phyloP scores from a whole-genome alignment of 2,113 vertebrate species.

The Cyprinodon brontotheroides region DNA sequence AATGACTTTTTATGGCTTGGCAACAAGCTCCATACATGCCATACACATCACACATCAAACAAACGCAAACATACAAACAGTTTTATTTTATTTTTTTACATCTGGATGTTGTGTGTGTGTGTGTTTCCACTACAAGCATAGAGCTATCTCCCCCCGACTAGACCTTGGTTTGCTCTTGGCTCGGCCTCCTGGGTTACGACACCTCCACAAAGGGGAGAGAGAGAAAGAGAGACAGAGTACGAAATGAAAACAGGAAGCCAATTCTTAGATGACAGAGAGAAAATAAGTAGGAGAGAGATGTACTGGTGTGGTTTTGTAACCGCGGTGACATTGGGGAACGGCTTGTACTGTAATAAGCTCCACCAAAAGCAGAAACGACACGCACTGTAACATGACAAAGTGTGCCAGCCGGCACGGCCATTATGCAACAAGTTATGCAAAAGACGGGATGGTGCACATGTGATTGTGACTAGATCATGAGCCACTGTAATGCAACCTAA shows the following conservation, averaged over 20 bases:
- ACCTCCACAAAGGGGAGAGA: slow-evolving; percentile 64
- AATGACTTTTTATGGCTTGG: slow-evolving; percentile 67
- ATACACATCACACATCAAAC: slow-evolving; percentile 68
- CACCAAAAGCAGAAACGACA: slow-evolving; percentile 73
- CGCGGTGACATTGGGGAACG: slow-evolving; percentile 74
- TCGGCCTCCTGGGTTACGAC: slow-evolving; percentile 68
- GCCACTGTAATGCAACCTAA: slow-evolving; percentile 40
- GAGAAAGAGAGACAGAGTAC: slow-evolving; percentile 59
- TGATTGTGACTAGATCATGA: slow-evolving; percentile 55
- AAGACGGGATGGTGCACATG: slow-evolving; percentile 47
- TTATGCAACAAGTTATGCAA: slow-evolving; percentile 77
- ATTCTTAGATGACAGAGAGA: slow-evolving; percentile 74
- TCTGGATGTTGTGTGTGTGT: slow-evolving; percentile 60
- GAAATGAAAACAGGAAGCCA: slow-evolving; percentile 82
- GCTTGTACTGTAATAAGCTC: slow-evolving; percentile 76
- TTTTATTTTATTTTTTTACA: slow-evolving; percentile 38
- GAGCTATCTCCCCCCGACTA: slow-evolving; percentile 60
- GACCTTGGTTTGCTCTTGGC: slow-evolving; percentile 76
- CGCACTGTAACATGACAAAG: slow-evolving; percentile 53
- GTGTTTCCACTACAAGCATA: slow-evolving; percentile 58
- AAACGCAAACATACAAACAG: slow-evolving; percentile 18
- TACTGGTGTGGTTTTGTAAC: slow-evolving; percentile 73
- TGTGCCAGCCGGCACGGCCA: slow-evolving; percentile 62
- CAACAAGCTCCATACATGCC: slow-evolving; percentile 57
- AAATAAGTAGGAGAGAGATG: slow-evolving; percentile 51